Evolutionary conservation across 1,140 invertebrate species (phyloP).

Genomic region (Mamestra configurata): DNA sequence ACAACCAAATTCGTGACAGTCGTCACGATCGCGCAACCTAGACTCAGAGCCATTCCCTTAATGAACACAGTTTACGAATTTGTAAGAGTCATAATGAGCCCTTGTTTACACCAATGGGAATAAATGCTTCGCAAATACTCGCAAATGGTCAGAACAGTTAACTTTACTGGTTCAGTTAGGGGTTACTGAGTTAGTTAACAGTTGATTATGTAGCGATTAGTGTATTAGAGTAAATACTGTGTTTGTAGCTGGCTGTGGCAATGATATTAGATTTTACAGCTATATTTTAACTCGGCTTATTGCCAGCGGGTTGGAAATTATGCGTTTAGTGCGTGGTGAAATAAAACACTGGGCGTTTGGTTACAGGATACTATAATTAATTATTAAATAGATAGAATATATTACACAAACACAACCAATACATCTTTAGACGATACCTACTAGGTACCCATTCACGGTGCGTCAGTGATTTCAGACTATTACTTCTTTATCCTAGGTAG

Average conservation of each 20-base stretch:
- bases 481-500: no score
- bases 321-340: neutral
- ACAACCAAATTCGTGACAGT: neutral
- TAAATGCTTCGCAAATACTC: slow-evolving; percentile 7
- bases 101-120: slow-evolving; percentile 28
- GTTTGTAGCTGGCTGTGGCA: neutral
- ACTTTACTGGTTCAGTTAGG: slow-evolving; percentile 28
- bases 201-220: slow-evolving; percentile 25
- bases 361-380: no score
- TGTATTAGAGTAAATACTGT: neutral
- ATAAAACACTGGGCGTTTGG: neutral
- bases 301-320: neutral
- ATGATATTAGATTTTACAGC: slow-evolving; percentile 6
- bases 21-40: slow-evolving; percentile 8
- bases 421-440: no score
- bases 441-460: no score
- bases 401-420: no score
- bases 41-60: slow-evolving; percentile 57
- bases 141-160: slow-evolving; percentile 6
- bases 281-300: slow-evolving; percentile 16
- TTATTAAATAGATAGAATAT: no score
- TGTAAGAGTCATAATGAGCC: slow-evolving; percentile 25
- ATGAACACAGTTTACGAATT: slow-evolving; percentile 50
- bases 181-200: slow-evolving; percentile 22
- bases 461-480: no score